Evolutionary conservation across 2,113 vertebrate genomes (phyloP), one percentile per base, ranked within the genome.

Genomic region (Ibidorhyncha struthersii): DNA sequence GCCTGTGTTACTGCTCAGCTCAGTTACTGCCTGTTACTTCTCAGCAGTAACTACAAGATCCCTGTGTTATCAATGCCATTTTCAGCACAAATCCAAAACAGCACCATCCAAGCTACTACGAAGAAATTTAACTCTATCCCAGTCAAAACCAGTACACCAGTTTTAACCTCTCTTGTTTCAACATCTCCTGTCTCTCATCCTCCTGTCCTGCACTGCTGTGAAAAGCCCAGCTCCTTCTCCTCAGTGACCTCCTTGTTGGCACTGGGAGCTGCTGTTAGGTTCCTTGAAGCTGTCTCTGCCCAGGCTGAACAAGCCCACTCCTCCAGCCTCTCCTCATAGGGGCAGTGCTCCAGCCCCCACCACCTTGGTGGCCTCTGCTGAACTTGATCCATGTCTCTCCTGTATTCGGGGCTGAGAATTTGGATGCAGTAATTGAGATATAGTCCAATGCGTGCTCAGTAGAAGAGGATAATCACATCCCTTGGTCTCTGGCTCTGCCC

Each of bases 151-250:
- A 67, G 30, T 8, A 32, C 13, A 45, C 2, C 0, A 0, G 10
- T 91, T 67, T 55, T 18, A 72, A 36, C 6, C 25, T 65, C 4
- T 63, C n/a, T 38, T 79, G 9, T 41, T 93, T 53, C n/a, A 62
- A 8, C 12, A 32, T 16, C 6, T 59, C 29, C 22, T 55, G 7
- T 9, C n/a, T 77, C 22, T 71, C 36, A 55, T 49, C 17, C 18
- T 66, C 34, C 34, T 30, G 17, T 63, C 18, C 32, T 38, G 32
- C 32, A 22, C 2, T 40, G 22, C 34, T 50, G 11, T 59, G 45
- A 81, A 66, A 36, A 82, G 10, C 12, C 7, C 0, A 0, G 6
- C 17, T 77, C 25, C 25, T 62, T 36, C 29, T 45, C 8, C 22
- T 58, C 49, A 25, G 0, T 30, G 38, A 49, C 30, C 12, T 45